Conservation (phyloP, 2,113 vertebrate genomes). For the Cyprinodon tularosa region DNA sequence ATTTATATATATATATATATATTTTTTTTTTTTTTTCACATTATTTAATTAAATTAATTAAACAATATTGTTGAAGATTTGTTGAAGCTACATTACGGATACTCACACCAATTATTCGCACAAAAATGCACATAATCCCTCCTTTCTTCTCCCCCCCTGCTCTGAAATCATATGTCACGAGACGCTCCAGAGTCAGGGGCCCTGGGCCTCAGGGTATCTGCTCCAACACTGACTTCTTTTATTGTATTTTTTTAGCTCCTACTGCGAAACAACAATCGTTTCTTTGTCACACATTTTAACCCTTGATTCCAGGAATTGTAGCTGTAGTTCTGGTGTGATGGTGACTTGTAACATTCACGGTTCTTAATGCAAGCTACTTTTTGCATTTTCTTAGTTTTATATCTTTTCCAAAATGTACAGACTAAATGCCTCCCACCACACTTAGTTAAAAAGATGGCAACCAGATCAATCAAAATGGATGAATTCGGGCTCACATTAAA, state of each 20-base stretch:
- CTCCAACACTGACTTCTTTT: slow-evolving; percentile 14
- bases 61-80: no score
- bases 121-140: not conserved
- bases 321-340: not conserved
- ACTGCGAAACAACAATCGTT: slow-evolving; percentile 23
- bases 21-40: no score
- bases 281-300: slow-evolving; percentile 15
- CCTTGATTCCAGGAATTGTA: slow-evolving; percentile 9
- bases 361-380: slow-evolving; percentile 2
- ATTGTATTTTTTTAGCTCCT: slow-evolving; percentile 32
- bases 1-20: no score
- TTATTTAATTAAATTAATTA: no score
- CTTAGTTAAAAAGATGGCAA: slow-evolving; percentile 26
- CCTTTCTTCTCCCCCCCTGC: not conserved
- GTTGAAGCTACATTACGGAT: no score
- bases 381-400: slow-evolving; percentile 12
- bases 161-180: not conserved
- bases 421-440: slow-evolving; percentile 32
- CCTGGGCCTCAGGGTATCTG: slow-evolving; percentile 10
- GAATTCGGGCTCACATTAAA: slow-evolving; percentile 50
- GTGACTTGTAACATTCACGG: not conserved
- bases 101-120: not conserved
- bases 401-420: slow-evolving; percentile 10
- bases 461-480: slow-evolving; percentile 23
- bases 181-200: slow-evolving; percentile 6